These are phyloP conservation scores for Calycopis cecrops DNA, from an alignment of 1,140 invertebrate species.

Conservation along the genomic window DNA sequence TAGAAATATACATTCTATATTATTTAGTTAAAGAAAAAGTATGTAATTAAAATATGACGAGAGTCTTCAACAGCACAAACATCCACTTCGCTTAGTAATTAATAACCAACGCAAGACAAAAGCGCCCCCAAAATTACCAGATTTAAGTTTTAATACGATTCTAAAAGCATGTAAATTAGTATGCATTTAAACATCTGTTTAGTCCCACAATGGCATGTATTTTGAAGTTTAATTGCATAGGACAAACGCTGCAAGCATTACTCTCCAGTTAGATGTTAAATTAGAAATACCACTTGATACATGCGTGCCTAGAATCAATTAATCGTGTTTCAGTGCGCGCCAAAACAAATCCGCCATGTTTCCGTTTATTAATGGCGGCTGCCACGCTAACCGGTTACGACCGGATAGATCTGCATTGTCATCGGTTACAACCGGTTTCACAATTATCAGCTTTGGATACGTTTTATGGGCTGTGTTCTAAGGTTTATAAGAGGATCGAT, in stretches of 20 bases:
- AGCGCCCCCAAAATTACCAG: background rate
- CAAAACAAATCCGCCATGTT: constrained; percentile 57
- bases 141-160: constrained; percentile 1
- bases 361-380: constrained; percentile 45
- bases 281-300: constrained; percentile 38
- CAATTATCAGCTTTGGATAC: constrained; percentile 6
- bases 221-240: constrained; percentile 11
- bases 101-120: background rate
- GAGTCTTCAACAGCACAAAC: background rate
- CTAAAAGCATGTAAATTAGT: constrained; percentile 1
- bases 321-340: constrained; percentile 53
- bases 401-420: constrained; percentile 41
- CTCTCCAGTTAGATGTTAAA: constrained; percentile 28
- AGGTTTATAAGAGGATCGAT: no score
- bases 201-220: constrained; percentile 5
- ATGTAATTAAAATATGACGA: no score
- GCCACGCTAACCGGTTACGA: constrained; percentile 48
- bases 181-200: background rate
- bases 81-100: background rate
- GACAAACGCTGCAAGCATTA: constrained; percentile 17
- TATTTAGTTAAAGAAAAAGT: no score
- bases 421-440: constrained; percentile 29
- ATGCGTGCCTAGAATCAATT: constrained; percentile 52
- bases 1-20: no score
- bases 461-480: constrained; percentile 4